Conservation (phyloP, 1,140 invertebrate genomes). For the Monochamus saltuarius region DNA sequence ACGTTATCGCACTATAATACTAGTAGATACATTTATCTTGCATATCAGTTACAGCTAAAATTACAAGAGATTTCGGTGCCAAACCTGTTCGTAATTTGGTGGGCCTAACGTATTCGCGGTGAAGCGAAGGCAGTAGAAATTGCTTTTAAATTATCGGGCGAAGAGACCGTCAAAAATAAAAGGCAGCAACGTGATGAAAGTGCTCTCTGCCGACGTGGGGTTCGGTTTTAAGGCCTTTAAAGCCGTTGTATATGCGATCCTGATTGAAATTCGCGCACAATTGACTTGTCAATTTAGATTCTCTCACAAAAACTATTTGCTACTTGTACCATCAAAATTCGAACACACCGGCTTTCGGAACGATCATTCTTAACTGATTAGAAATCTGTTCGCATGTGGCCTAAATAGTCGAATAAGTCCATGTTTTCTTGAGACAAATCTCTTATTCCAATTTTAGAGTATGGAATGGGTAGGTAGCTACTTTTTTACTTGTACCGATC, state of each 20-base stretch:
- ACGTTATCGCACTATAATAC: too few relatives aligned
- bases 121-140: conserved; percentile 6
- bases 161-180: conserved; percentile 14
- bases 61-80: conserved; percentile 11
- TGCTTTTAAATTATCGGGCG: conserved; percentile 23
- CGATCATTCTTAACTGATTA: not conserved
- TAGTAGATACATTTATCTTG: too few relatives aligned
- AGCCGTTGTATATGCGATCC: not conserved
- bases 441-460: too few relatives aligned
- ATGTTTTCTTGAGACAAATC: too few relatives aligned
- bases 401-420: too few relatives aligned
- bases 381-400: too few relatives aligned
- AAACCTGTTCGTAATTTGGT: not conserved
- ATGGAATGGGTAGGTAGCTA: too few relatives aligned
- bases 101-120: not conserved
- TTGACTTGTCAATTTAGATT: not conserved
- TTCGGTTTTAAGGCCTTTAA: not conserved
- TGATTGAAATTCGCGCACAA: not conserved
- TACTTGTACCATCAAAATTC: conserved; percentile 4
- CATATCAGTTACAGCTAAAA: not conserved
- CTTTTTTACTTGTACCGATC: too few relatives aligned
- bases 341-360: not conserved
- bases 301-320: conserved; percentile 3
- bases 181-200: conserved; percentile 27
- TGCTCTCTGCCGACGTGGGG: conserved; percentile 10